Base-by-base conservation (phyloP, 1,140 invertebrate species). In the Tetragonula clypearis region DNA sequence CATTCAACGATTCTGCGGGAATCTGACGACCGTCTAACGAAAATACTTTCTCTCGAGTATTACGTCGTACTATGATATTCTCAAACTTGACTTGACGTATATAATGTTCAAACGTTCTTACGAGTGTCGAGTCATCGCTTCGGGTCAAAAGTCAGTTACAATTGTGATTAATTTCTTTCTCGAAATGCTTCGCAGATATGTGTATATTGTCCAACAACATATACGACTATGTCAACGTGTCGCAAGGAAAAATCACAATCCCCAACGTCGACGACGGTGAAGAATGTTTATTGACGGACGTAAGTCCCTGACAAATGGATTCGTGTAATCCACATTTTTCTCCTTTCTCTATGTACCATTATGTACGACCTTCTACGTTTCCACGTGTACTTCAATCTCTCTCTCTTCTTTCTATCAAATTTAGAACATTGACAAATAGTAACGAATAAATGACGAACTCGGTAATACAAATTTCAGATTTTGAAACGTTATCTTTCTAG, bases 181-280 rank as follows among this genome's bases (percentile, higher is more conserved):
- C 88, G 53, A 81, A 92, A 92, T 92, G 88, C 90, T 94, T 95
- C 94, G 72, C 95, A 96, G 95, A 94, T 0, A 93, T 93, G 81
- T 96, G 95, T 94, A 78, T 93, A 26, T 95, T 97, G 89, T 95
- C 96, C 85, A 93, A 96, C 90, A 94, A 97, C 93, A 97, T 96
- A 94, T 96, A 95, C 95, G 96, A 96, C 91, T 97, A 97, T 95
- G 93, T 95, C 93, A 97, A 97, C 95, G 97, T 98, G 80, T 96
- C 97, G 88, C 97, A 98, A 95, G 97, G 97, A 94, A 97, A 97
- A 93, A 96, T 97, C 77, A 96, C 97, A 82, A 97, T 98, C 90
- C 96, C 97, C 88, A 96, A 96, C 88, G 96, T 98, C 88, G 97
- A 98, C 93, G 97, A 98, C 92, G 95, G 94, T 77, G 97, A 97